Evolutionary conservation across 2,797 vertebrate genomes (phyloP).

Genomic region (Loris lydekkerianus): DNA sequence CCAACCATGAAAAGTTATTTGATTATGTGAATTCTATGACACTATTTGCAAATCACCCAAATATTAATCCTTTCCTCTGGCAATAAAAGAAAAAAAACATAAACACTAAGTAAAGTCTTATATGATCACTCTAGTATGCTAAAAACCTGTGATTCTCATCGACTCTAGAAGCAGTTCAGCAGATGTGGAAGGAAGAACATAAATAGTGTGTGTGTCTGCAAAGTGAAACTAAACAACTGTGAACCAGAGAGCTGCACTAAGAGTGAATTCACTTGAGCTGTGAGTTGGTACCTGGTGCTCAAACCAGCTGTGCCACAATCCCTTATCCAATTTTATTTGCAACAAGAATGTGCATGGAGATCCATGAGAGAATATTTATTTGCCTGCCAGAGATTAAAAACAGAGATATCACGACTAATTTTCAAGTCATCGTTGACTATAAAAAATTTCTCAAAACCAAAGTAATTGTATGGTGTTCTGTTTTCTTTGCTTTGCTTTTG

Average conservation of each 20-base stretch:
- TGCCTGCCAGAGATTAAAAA: neutral
- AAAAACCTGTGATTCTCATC: conserved; percentile 69
- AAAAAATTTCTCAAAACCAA: conserved; percentile 46
- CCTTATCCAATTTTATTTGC: conserved; percentile 38
- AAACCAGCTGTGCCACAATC: conserved; percentile 41
- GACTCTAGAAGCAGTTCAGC: conserved; percentile 68
- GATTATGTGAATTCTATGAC: conserved; percentile 29
- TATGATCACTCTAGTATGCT: conserved; percentile 22
- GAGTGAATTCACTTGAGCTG: conserved; percentile 56
- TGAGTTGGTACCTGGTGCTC: conserved; percentile 27
- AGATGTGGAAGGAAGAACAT: conserved; percentile 70
- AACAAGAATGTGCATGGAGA: conserved; percentile 31
- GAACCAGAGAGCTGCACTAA: conserved; percentile 22
- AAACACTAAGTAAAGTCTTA: conserved; percentile 74
- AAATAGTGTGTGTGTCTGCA: conserved; percentile 35
- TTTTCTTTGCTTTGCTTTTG: neutral
- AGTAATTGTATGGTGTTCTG: conserved; percentile 18
- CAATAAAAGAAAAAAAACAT: conserved; percentile 12
- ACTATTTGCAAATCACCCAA: conserved; percentile 27
- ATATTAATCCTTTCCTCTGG: conserved; percentile 53
- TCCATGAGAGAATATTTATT: neutral
- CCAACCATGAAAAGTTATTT: conserved; percentile 38
- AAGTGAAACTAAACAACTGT: conserved; percentile 48
- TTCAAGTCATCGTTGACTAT: conserved; percentile 9
- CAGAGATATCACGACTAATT: conserved; percentile 1